Conservation (phyloP, 92 coral and sea anemone species). For the Galaxea fascicularis region DNA sequence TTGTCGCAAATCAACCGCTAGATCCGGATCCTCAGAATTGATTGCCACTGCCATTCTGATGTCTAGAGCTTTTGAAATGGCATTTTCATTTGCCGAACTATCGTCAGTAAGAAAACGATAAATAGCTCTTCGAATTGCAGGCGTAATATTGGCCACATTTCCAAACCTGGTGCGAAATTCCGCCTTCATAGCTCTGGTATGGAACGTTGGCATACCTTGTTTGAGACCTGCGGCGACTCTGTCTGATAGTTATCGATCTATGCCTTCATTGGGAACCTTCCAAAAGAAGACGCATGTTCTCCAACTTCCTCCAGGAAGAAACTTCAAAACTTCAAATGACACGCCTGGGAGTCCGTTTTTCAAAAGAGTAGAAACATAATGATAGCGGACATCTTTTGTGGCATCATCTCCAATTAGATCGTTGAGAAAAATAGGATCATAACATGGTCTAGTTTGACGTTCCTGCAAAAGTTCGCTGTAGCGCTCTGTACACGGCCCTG, state of each 20-base stretch:
- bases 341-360: not conserved
- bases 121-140: conserved; percentile 21
- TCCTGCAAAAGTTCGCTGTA: not conserved
- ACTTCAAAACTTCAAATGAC: conserved; percentile 24
- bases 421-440: no score
- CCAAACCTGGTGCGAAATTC: conserved; percentile 25
- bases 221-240: conserved; percentile 23
- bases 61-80: conserved; percentile 26
- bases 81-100: conserved; percentile 15
- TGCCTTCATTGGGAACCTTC: not conserved
- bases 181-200: conserved; percentile 37
- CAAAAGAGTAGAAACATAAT: conserved; percentile 24
- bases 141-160: conserved; percentile 33
- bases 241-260: not conserved
- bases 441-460: no score
- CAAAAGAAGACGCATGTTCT: conserved; percentile 28
- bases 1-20: not conserved
- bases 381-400: conserved; percentile 28
- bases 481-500: conserved; percentile 15
- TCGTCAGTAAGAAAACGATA: conserved; percentile 45
- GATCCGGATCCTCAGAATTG: conserved; percentile 26
- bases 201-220: conserved; percentile 40
- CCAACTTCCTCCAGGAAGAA: conserved; percentile 47
- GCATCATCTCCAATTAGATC: not conserved
- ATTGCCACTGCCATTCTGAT: conserved; percentile 27